Evolutionary conservation across 1,140 invertebrate species (phyloP), one percentile per base, ranked within the genome.

Genomic region (Pogonognathellus flavescens): DNA sequence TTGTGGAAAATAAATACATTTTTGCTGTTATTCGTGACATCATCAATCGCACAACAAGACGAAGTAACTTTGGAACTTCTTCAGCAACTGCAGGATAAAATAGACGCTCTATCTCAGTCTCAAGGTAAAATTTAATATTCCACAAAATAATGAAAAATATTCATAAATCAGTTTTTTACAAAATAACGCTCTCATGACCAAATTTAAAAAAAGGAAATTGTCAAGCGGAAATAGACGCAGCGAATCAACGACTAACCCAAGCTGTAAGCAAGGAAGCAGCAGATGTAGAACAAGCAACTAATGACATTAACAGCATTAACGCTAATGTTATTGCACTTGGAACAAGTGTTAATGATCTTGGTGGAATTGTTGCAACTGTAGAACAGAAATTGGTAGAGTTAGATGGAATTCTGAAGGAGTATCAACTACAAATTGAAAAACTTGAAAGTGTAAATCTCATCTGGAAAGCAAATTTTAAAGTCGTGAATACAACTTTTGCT

Each of bases 381-480:
- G 62, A 66, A 25, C 11, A 0, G 2, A 25, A 13, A 31, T 20
- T 66, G 6, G 8, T 13, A 0, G 62, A 66, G 25, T 14, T 66
- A 25, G 62, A 66, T 25, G 62, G 11, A 10, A 1, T 66, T 14
- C 20, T 66, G 13, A 2, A 20, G 0, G 62, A 66, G 62, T 31
- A 20, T 22, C 0, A 13, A 10, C 20, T 25, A 66, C 22, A 20
- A 66, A 13, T 66, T 14, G 25, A 20, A 5, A 22, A 14, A 25
- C 14, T 66, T 13, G 62, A 66, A 66, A 66, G 25, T 5, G 25
- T 66, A 10, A 66, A 66, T 25, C 10, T 25, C 10, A 66, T 66
- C 25, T 66, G 62, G 62, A 66, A 66, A 25, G 62, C 62, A 11
- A 66, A 66, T 14, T 66, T 66, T 14, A 66, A 66, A 66, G 62